A percentile compares a stretch with the other conserved stretches of the same genome.
Evolutionary conservation across 2,113 vertebrate species (phyloP).

Genomic region (human): DNA sequence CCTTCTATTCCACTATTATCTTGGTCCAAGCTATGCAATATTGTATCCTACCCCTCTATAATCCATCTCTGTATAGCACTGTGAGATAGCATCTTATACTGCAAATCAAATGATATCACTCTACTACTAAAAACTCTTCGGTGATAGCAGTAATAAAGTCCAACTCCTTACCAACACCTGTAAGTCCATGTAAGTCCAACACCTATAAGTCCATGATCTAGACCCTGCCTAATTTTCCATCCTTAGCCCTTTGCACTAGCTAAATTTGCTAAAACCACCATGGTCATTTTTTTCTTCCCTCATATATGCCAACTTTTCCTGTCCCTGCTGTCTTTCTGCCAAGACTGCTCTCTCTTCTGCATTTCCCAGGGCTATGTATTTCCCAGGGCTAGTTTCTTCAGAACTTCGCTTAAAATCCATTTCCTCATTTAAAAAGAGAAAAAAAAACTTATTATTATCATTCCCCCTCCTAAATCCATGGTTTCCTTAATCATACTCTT

Average conservation of each 20-base stretch:
- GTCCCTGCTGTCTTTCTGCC: background rate
- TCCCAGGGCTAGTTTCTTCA: background rate
- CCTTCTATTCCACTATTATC: background rate
- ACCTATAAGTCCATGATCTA: background rate
- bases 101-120: background rate
- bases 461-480: background rate
- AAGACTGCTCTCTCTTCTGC: background rate
- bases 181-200: background rate
- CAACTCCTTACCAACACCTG: background rate
- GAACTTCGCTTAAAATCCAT: background rate
- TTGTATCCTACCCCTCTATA: background rate
- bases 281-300: background rate
- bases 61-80: background rate
- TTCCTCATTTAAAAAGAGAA: background rate
- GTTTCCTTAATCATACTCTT: background rate
- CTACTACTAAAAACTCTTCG: background rate
- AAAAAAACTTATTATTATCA: background rate
- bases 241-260: background rate
- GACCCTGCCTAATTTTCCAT: background rate
- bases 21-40: background rate
- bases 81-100: background rate
- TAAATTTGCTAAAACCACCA: background rate
- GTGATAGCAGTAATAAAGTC: background rate
- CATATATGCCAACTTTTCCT: background rate
- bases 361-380: background rate